These are phyloP conservation scores for Catocala nupta DNA, from an alignment of 2,888 invertebrate genomes.

Conservation along the genomic window DNA sequence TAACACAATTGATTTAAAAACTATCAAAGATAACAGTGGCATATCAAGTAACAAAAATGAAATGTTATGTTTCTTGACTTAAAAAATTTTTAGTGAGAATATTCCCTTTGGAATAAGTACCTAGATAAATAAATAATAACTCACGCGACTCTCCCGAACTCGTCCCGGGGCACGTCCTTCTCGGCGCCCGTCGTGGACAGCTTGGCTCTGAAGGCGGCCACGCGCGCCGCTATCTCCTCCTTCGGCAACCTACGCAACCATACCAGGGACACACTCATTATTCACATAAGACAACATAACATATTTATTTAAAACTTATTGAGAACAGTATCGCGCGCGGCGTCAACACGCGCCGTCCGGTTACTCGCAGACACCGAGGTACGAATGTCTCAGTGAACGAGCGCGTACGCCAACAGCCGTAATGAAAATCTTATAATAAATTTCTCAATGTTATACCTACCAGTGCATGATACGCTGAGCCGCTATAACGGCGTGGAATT, in stretches of 20 bases:
- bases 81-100: constrained; percentile 2
- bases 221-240: constrained; percentile 95
- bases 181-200: constrained; percentile 89
- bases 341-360: constrained; percentile 32
- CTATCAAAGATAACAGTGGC: neutral
- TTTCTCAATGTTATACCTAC: constrained; percentile 73
- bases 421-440: constrained; percentile 71
- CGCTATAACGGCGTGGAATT: constrained; percentile 77
- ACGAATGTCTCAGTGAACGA: constrained; percentile 46
- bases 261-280: constrained; percentile 82
- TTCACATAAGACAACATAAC: constrained; percentile 34
- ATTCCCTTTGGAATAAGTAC: constrained; percentile 1
- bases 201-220: constrained; percentile 95
- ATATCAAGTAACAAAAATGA: too few species aligned
- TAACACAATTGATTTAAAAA: neutral
- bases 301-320: constrained; percentile 29
- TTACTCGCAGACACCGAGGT: constrained; percentile 38
- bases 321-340: constrained; percentile 35
- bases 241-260: constrained; percentile 91
- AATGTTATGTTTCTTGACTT: too few species aligned
- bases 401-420: constrained; percentile 63
- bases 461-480: constrained; percentile 78
- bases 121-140: constrained; percentile 55
- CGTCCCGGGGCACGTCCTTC: constrained; percentile 90
- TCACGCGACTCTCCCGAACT: constrained; percentile 93